These are phyloP conservation scores for Aporophyla nigra DNA, from an alignment of 2,888 invertebrate species.

Conservation along the genomic window DNA sequence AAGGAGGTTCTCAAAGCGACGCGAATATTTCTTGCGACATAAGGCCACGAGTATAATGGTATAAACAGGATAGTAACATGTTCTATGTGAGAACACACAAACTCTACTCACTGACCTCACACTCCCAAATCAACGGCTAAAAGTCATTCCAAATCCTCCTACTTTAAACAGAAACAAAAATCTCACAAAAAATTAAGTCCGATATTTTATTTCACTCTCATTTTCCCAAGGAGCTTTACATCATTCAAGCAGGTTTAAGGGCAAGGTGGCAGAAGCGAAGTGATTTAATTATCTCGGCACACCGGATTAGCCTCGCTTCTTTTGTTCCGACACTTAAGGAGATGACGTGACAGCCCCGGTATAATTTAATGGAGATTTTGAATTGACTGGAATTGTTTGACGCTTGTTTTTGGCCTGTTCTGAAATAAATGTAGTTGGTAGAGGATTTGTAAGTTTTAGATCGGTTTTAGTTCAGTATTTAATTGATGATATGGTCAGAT, in stretches of 20 bases:
- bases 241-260: constrained; percentile 58
- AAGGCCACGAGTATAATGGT: no score
- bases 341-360: constrained; percentile 63
- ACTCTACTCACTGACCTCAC: no score
- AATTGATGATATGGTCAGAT: no score
- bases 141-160: not conserved
- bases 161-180: not conserved
- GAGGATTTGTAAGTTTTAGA: not conserved
- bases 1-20: no score
- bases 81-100: no score
- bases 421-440: not conserved
- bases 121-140: not conserved
- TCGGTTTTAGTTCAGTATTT: no score
- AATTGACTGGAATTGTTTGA: constrained; percentile 47
- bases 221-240: constrained; percentile 56
- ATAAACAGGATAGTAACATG: no score
- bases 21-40: no score
- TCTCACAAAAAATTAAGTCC: not conserved
- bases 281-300: constrained; percentile 78
- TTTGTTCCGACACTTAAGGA: constrained; percentile 69
- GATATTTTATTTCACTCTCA: constrained; percentile 56
- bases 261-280: constrained; percentile 58
- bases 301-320: constrained; percentile 73
- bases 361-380: constrained; percentile 63
- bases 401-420: constrained; percentile 20